Evolutionary conservation across 30 jellyfish, hydroid and myxozoan species (phyloP).

Genomic region (Cassiopea andromeda): DNA sequence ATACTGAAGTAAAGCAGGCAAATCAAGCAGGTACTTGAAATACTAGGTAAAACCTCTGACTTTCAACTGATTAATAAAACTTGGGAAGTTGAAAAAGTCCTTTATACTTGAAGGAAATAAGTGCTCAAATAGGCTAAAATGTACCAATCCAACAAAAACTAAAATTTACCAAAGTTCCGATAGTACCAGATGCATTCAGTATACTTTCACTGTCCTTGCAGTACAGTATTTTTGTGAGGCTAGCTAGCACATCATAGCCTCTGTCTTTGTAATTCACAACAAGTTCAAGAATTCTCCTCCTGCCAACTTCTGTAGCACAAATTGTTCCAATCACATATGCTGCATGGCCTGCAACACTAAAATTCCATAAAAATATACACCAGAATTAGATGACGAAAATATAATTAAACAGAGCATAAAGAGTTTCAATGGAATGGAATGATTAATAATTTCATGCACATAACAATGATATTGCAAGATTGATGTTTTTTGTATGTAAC

Average conservation of each 20-base stretch:
- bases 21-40: too few species aligned
- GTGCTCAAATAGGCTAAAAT: too few species aligned
- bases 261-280: constrained; percentile 45
- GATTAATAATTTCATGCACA: too few species aligned
- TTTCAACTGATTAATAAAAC: too few species aligned
- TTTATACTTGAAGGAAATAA: too few species aligned
- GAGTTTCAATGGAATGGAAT: too few species aligned
- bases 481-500: too few species aligned
- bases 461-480: too few species aligned
- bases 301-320: constrained; percentile 83
- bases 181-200: constrained; percentile 84
- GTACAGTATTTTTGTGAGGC: constrained; percentile 66
- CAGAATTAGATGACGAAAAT: neutral
- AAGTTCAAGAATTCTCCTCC: constrained; percentile 68
- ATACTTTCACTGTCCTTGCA: constrained; percentile 75
- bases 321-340: constrained; percentile 83
- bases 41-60: too few species aligned
- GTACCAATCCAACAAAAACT: neutral
- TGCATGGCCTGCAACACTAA: constrained; percentile 88
- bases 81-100: too few species aligned
- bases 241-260: constrained; percentile 57
- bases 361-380: neutral
- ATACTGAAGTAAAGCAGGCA: neutral
- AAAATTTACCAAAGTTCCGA: constrained; percentile 84
- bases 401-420: too few species aligned